Percentiles rank a stretch among this genome's conserved stretches.
Evolutionary conservation across 2,888 invertebrate species (phyloP).

Genomic region (Euspilapteryx auroguttella): DNA sequence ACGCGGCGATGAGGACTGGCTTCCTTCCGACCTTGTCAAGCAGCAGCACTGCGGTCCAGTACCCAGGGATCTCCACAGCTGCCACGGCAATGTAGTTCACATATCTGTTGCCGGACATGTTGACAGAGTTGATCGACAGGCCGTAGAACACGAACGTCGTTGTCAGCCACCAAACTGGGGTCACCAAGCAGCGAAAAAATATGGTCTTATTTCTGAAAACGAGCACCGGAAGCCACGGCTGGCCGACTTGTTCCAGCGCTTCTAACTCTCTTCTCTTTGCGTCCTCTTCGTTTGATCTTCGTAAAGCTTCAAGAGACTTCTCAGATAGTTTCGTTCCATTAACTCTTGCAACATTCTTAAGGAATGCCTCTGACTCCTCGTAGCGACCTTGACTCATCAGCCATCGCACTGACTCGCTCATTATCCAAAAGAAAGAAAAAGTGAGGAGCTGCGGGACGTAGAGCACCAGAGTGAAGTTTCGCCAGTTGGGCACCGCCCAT

Average conservation of each 20-base stretch:
- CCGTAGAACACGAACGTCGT: constrained; percentile 70
- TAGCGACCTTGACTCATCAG: constrained; percentile 69
- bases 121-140: constrained; percentile 65
- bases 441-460: constrained; percentile 74
- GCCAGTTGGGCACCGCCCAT: constrained; percentile 72
- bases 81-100: constrained; percentile 65
- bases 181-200: constrained; percentile 19
- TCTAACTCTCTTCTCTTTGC: constrained; percentile 18
- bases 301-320: constrained; percentile 43
- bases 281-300: constrained; percentile 31
- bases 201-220: constrained; percentile 16
- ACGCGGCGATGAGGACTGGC: constrained; percentile 56
- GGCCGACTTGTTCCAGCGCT: too few species aligned
- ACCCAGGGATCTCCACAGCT: constrained; percentile 70
- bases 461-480: constrained; percentile 65
- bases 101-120: constrained; percentile 65
- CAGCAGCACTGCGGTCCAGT: constrained; percentile 59
- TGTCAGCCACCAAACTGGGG: constrained; percentile 66
- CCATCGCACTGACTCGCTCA: constrained; percentile 80
- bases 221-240: constrained; percentile 26
- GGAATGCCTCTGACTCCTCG: constrained; percentile 64
- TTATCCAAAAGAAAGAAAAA: constrained; percentile 68
- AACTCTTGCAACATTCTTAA: constrained; percentile 63
- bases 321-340: constrained; percentile 63
- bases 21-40: constrained; percentile 64